Conservation (phyloP, 2,888 invertebrate species). For the Hyposoter didymator region DNA sequence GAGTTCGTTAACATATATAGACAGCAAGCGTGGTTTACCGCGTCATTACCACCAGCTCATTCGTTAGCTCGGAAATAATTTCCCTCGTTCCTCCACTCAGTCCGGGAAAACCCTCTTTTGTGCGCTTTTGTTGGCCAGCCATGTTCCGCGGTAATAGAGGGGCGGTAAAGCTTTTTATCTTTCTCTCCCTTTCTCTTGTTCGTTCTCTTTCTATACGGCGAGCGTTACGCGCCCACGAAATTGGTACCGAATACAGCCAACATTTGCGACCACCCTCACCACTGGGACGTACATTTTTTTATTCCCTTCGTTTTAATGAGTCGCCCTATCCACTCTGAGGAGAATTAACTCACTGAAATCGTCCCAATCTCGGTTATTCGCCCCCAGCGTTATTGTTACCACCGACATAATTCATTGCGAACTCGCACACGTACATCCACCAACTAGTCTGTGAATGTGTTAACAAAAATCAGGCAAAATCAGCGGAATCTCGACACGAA, state of each 20-base stretch:
- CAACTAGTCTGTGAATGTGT: not conserved
- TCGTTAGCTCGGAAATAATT: slow-evolving; percentile 69
- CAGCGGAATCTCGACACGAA: not conserved
- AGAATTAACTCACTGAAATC: slow-evolving; percentile 61
- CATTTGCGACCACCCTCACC: slow-evolving; percentile 33
- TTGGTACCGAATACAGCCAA: slow-evolving; percentile 59
- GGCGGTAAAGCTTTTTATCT: slow-evolving; percentile 20
- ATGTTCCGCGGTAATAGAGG: slow-evolving; percentile 31
- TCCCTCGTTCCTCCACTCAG: slow-evolving; percentile 51
- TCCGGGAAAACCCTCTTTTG: slow-evolving; percentile 36
- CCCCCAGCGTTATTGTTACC: slow-evolving; percentile 36
- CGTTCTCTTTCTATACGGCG: not conserved
- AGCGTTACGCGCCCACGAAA: slow-evolving; percentile 62
- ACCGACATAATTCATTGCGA: slow-evolving; percentile 51
- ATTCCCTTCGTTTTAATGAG: slow-evolving; percentile 46
- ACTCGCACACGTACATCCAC: slow-evolving; percentile 10
- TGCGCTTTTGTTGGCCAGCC: slow-evolving; percentile 51
- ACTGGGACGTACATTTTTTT: not conserved
- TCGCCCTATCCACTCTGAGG: slow-evolving; percentile 22
- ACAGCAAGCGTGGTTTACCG: slow-evolving; percentile 67
- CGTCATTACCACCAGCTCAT: slow-evolving; percentile 69
- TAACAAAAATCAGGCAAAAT: slow-evolving; percentile 26
- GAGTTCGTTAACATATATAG: slow-evolving; percentile 36
- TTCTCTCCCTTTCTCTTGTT: slow-evolving; percentile 18
- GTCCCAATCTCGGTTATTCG: not conserved